Evolutionary conservation across 1,140 invertebrate species (phyloP), one percentile per base, ranked within the genome.

Genomic region (Heliconius eleuchia): DNA sequence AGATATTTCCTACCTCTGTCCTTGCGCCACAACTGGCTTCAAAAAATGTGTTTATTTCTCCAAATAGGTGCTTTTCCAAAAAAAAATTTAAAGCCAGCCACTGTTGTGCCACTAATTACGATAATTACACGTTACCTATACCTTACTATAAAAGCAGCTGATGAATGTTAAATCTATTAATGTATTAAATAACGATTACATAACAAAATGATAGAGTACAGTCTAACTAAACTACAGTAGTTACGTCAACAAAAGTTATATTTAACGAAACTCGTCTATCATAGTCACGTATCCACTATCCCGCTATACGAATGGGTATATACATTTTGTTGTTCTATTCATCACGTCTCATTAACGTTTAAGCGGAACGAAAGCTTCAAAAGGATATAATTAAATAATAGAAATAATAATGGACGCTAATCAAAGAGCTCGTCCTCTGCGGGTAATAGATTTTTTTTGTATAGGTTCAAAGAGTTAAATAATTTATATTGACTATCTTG

Each of bases 401-500:
- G 76, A 79, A 77, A 78, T 80, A 81, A 78, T 70, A 83, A 83
- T 81, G 70, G 80, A 27, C 50, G 52, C 80, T 84, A 84, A 84
- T 80, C 80, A 84, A 82, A 55, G 60, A 78, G 76, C 80, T 60
- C 80, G 30, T 66, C 60, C 60, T 30, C 60, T 66, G 60, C 60
- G 80, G 80, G 71, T 83, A 83, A 83, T 83, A 71, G 80, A 81
- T 80, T 84, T 84, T 84, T 82, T 80, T 70, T 71, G 23, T 66
- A 13, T n/a, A 4, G 34, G 37, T 72, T 72, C 42, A 39, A 72
- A 71, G 23, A 16, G 70, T 34, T 71, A 37, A 71, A 37, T 30
- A 30, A 71, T 57, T 23, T 57, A 57, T 11, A 23, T n/a, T 23
- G 18, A 18, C 11, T 71, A 71, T 71, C 9, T 71, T 37, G 27